Conservation (phyloP, 1,140 invertebrate genomes). For the Drosophila neocordata region DNA sequence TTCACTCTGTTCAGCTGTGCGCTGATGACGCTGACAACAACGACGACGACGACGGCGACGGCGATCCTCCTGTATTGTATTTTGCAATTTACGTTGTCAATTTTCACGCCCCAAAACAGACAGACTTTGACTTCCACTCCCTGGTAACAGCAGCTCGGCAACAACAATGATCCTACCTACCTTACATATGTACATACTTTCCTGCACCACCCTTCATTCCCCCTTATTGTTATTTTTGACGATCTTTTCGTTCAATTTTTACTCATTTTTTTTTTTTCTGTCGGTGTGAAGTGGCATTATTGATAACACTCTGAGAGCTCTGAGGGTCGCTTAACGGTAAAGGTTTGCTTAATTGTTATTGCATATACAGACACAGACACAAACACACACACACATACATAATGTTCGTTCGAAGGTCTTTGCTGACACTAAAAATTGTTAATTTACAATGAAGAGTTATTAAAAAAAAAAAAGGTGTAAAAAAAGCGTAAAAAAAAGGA, state of each 20-base stretch:
- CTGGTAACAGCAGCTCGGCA: not conserved
- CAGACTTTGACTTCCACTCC: conserved; percentile 6
- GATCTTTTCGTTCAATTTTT: conserved; percentile 14
- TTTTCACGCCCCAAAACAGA: conserved; percentile 63
- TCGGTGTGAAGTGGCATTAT: conserved; percentile 41
- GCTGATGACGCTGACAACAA: not conserved
- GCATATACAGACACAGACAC: conserved; percentile 15
- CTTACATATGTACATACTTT: not conserved
- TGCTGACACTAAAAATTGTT: too few species aligned
- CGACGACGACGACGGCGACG: not conserved
- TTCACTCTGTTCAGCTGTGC: not conserved
- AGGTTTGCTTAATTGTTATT: conserved; percentile 69
- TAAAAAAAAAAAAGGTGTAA: not conserved
- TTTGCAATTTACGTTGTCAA: conserved; percentile 77
- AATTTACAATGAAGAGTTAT: conserved; percentile 1
- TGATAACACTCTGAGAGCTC: conserved; percentile 25
- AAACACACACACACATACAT: not conserved
- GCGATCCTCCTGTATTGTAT: conserved; percentile 27
- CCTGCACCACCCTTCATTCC: not conserved
- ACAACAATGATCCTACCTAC: conserved; percentile 1
- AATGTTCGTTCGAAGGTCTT: not conserved
- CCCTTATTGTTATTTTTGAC: conserved; percentile 21
- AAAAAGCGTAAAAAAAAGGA: too few species aligned
- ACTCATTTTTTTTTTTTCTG: conserved; percentile 9
- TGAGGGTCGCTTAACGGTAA: conserved; percentile 53